Evolutionary conservation across 2,113 vertebrate genomes (phyloP).

Genomic region (Numenius arquata): DNA sequence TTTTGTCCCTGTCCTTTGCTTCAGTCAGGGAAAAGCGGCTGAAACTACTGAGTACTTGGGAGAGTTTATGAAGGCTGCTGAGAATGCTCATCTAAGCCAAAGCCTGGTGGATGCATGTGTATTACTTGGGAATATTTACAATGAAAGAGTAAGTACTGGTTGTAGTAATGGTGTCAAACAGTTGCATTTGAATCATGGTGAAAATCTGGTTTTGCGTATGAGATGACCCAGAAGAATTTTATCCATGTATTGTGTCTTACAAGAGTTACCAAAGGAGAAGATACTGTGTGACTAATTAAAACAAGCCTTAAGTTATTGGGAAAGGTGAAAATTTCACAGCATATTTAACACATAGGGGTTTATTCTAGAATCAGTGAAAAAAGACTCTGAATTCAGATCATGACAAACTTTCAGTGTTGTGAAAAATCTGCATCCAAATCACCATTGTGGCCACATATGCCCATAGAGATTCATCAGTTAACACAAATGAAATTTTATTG

Average conservation of each 20-base stretch:
- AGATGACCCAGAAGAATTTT: background rate
- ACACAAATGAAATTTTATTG: background rate
- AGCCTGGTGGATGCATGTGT: conserved; percentile 70
- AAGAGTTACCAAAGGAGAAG: background rate
- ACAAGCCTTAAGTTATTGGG: background rate
- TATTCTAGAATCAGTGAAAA: background rate
- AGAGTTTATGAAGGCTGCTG: conserved; percentile 69
- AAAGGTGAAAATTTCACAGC: background rate
- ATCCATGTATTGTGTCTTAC: background rate
- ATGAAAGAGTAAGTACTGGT: conserved; percentile 70
- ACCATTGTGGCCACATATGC: rapidly evolving
- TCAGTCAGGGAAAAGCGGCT: conserved; percentile 67
- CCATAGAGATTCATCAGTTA: background rate
- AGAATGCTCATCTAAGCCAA: conserved; percentile 44
- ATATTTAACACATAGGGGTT: background rate
- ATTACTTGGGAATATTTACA: conserved; percentile 76
- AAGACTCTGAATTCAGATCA: background rate
- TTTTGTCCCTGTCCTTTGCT: conserved; percentile 30
- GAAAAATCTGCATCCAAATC: background rate
- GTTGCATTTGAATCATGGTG: background rate
- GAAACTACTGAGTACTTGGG: conserved; percentile 67
- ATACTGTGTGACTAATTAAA: background rate
- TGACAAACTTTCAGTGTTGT: background rate
- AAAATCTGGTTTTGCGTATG: background rate
- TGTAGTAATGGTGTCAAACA: background rate